Evolutionary conservation across 2,888 invertebrate species (phyloP), one percentile per base, ranked within the genome.

Genomic region (Neoascia interrupta): DNA sequence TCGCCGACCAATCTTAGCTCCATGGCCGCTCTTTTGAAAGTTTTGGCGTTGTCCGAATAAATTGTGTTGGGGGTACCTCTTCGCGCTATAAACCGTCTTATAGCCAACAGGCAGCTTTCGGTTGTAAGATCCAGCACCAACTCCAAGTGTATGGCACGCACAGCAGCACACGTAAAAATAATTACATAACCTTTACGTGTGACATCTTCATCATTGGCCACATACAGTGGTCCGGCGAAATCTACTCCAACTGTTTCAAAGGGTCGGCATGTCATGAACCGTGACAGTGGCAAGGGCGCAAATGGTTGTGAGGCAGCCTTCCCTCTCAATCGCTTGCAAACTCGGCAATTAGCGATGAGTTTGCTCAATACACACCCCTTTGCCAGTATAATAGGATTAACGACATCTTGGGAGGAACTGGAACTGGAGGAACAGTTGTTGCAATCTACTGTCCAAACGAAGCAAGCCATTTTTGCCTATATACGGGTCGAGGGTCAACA

Each of bases 101-200:
- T 41, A 5, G 64, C 64, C 10, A 49, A 19, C 15, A 66, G 19
- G 11, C 56, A 56, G n/a, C 68, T 51, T 28, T 61, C 66, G 5
- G 66, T 53, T 6, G 70, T 39, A 11, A 70, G 39, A 5, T 61
- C 56, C 2, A 26, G 28, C 8, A 56, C 23, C 8, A 70, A 21
- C 54, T 76, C 70, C 16, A 70, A 47, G 37, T 75, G 75, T 16
- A 69, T 34, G 19, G 49, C 56, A 58, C n/a, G n/a, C n/a, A n/a
- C n/a, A n/a, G n/a, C n/a, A n/a, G n/a, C n/a, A n/a, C n/a, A n/a
- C n/a, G n/a, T 49, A 13, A 74, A n/a, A n/a, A n/a, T n/a, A n/a
- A n/a, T n/a, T n/a, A n/a, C n/a, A n/a, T n/a, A n/a, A n/a, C n/a
- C n/a, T n/a, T n/a, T n/a, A n/a, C n/a, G n/a, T n/a, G n/a, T n/a